Evolutionary conservation across 2,888 invertebrate genomes (phyloP).

Genomic region (Pogonocherus hispidulus): DNA sequence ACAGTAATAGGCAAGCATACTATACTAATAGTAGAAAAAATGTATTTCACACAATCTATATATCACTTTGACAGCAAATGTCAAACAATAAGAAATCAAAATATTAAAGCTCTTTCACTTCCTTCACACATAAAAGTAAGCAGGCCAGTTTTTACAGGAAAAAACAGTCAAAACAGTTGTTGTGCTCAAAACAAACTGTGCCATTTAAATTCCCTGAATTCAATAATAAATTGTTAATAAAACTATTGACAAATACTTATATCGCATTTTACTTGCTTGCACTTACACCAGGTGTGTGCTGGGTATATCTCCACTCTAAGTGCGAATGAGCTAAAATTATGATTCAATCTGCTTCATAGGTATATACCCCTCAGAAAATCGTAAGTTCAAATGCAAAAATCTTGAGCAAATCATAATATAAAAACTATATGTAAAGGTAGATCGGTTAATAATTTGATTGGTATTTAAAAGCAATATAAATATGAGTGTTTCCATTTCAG

Average conservation of each 20-base stretch:
- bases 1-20: slow-evolving; percentile 44
- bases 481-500: neutral
- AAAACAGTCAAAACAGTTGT: slow-evolving; percentile 40
- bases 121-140: slow-evolving; percentile 32
- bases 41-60: slow-evolving; percentile 47
- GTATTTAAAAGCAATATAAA: neutral
- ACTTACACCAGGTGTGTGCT: no score
- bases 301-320: no score
- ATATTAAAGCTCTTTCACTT: slow-evolving; percentile 44
- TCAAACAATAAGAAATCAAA: slow-evolving; percentile 35
- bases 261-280: no score
- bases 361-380: neutral
- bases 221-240: slow-evolving; percentile 3
- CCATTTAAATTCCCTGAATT: slow-evolving; percentile 23
- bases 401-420: slow-evolving; percentile 47
- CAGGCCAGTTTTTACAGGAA: slow-evolving; percentile 44
- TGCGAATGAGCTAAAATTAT: no score
- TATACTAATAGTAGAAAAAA: slow-evolving; percentile 45
- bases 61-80: slow-evolving; percentile 51
- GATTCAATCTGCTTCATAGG: neutral
- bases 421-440: slow-evolving; percentile 6
- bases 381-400: slow-evolving; percentile 28
- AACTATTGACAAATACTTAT: slow-evolving; percentile 2
- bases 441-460: neutral
- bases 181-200: slow-evolving; percentile 45